These are phyloP conservation scores for Huso huso DNA, from an alignment of 2,797 vertebrate species.

Conservation along the genomic window DNA sequence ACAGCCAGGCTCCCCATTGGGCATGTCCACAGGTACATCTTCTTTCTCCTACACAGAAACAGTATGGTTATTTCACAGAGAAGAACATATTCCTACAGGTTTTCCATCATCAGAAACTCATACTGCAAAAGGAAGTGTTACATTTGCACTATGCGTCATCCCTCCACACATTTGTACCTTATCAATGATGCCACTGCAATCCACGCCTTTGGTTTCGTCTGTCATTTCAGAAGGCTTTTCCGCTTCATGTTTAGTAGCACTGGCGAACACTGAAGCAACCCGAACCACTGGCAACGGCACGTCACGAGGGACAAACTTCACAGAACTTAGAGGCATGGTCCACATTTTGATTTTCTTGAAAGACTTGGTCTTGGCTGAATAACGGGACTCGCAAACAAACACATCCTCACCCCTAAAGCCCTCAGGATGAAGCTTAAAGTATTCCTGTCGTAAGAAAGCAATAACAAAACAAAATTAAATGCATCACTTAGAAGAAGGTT, in stretches of 20 bases:
- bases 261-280: slow-evolving; percentile 93
- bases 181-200: slow-evolving; percentile 65
- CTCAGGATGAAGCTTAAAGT: slow-evolving; percentile 93
- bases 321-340: slow-evolving; percentile 92
- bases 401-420: slow-evolving; percentile 88
- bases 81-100: no score
- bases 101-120: no score
- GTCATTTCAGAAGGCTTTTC: slow-evolving; percentile 70
- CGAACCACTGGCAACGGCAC: slow-evolving; percentile 88
- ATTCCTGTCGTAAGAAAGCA: slow-evolving; percentile 60
- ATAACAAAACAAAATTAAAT: no score
- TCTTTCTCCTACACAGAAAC: slow-evolving; percentile 75
- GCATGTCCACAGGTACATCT: slow-evolving; percentile 85
- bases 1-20: slow-evolving; percentile 88
- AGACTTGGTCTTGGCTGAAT: slow-evolving; percentile 93
- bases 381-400: slow-evolving; percentile 92
- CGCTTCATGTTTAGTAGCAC: slow-evolving; percentile 72
- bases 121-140: no score
- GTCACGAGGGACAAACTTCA: slow-evolving; percentile 81
- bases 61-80: not conserved
- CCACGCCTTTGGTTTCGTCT: slow-evolving; percentile 72
- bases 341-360: slow-evolving; percentile 99
- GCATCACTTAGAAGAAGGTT: no score
- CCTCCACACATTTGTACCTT: slow-evolving; percentile 58
- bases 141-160: no score